A percentile compares a stretch with the other conserved stretches of the same genome.
phyloP scores from a whole-genome alignment of 2,888 invertebrate species.

The Pseudanteris insignis region DNA sequence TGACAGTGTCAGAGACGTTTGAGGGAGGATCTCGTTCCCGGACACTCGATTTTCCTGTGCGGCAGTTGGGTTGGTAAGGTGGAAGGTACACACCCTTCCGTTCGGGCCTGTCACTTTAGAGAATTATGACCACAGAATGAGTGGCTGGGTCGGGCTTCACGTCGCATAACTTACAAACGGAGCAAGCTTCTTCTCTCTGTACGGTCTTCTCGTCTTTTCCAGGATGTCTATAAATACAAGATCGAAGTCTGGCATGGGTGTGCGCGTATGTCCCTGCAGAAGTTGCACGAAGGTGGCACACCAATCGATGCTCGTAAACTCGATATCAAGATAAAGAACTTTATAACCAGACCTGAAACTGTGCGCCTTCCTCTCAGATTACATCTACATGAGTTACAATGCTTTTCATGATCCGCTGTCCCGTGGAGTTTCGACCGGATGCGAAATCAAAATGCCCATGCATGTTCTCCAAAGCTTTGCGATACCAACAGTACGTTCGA shows the following conservation, averaged over 20 bases:
- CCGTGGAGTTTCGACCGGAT: no score
- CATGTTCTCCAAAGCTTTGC: no score
- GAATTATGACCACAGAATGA: conserved; percentile 65
- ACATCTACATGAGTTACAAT: conserved; percentile 41
- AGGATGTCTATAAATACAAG: conserved; percentile 60
- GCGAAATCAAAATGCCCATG: no score
- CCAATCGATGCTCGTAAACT: conserved; percentile 45
- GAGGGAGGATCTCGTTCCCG: conserved; percentile 33
- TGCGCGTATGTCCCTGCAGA: conserved; percentile 32
- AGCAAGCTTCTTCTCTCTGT: conserved; percentile 51
- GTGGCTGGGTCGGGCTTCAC: conserved; percentile 65
- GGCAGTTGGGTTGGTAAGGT: conserved; percentile 43
- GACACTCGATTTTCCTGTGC: conserved; percentile 60
- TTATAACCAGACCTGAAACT: conserved; percentile 37
- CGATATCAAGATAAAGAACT: conserved; percentile 41
- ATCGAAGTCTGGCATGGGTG: conserved; percentile 45
- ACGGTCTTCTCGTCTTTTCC: conserved; percentile 53
- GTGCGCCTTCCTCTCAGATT: conserved; percentile 35
- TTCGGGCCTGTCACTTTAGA: conserved; percentile 63
- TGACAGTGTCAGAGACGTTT: conserved; percentile 56
- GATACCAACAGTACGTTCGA: no score
- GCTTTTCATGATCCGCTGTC: conserved; percentile 21
- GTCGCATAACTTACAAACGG: conserved; percentile 62
- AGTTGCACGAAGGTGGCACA: conserved; percentile 33
- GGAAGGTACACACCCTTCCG: conserved; percentile 61